Evolutionary conservation across 35 echinoderm and acorn worm genomes (phyloP), one percentile per base, ranked within the genome.

Genomic region (Holothuria glaberrima): DNA sequence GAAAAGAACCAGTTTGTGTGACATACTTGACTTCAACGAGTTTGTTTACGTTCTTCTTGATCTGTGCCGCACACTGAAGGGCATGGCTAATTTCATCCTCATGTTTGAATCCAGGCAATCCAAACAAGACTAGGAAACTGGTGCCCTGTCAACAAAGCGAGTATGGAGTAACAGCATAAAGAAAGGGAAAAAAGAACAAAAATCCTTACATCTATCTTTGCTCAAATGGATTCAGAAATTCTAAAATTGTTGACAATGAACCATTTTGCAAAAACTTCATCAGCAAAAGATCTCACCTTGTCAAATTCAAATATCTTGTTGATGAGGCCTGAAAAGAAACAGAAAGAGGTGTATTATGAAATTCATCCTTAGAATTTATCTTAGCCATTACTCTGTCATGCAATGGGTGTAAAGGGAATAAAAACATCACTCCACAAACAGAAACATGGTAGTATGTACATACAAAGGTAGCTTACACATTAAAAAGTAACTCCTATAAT

Each of bases 291-390:
- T 41, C 32, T n/a, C 60, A 97, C 92, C 92, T 98, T 98, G 88
- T 98, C 96, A 86, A 98, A 98, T 70, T 94, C 93, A 83, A 98
- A 94, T 44, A 98, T 98, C 60, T 98, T 98, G 61, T 98, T 98
- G 30, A 94, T 94, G 30, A 94, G 68, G 58, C 96, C 96, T 98
- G 71, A 19, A 76, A 81, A 82, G 64, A 34, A 71, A 75, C 46
- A 91, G 83, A 62, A 89, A 88, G 88, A 26, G 33, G 2, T 41
- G 7, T 41, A 41, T 41, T 7, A 2, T 41, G 36, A 29, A 69
- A 6, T 0, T 25, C 31, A 1, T 69, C 31, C 22, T 69, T 33
- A 4, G 19, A 29, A 69, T 29, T 33, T 13, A 10, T 9, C 0
- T 33, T 25, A 69, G 31, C 9, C 5, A 1, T 29, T 33, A 9